Conservation (phyloP, 2,113 vertebrate genomes). For the Xenopus tropicalis region DNA sequence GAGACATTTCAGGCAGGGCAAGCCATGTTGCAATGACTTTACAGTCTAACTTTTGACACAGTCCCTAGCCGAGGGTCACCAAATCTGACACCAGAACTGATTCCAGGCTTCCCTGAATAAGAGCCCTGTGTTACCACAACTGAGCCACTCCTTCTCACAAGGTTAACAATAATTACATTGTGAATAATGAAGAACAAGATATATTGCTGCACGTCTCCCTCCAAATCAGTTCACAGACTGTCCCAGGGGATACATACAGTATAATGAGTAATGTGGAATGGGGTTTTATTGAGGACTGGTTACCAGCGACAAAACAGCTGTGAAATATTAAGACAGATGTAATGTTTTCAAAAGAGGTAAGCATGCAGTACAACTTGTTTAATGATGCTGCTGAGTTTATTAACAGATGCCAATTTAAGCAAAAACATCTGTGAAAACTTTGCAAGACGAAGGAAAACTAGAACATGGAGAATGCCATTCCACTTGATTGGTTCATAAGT, state of each 20-base stretch:
- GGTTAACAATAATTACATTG: not conserved
- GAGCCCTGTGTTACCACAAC: too few relatives aligned
- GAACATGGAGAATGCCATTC: not conserved
- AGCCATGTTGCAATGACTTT: too few relatives aligned
- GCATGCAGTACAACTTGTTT: constrained; percentile 9
- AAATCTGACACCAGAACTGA: too few relatives aligned
- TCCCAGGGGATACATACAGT: not conserved
- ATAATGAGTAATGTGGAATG: not conserved
- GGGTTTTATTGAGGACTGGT: not conserved
- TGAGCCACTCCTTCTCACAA: not conserved
- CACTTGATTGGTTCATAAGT: constrained; percentile 10
- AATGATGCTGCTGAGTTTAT: constrained; percentile 20
- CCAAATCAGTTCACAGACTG: not conserved
- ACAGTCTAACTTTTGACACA: too few relatives aligned
- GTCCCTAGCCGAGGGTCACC: too few relatives aligned
- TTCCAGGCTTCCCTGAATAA: too few relatives aligned
- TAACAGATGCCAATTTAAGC: constrained; percentile 33
- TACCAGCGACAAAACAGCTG: constrained; percentile 6
- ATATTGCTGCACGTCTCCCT: not conserved
- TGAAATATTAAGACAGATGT: constrained; percentile 23
- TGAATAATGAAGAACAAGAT: not conserved
- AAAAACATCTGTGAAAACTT: constrained; percentile 24
- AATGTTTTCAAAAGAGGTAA: constrained; percentile 12
- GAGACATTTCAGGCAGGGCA: too few relatives aligned
- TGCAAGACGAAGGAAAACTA: not conserved